These are phyloP conservation scores for Zelleria hepariella DNA, from an alignment of 2,888 invertebrate species.

Conservation along the genomic window DNA sequence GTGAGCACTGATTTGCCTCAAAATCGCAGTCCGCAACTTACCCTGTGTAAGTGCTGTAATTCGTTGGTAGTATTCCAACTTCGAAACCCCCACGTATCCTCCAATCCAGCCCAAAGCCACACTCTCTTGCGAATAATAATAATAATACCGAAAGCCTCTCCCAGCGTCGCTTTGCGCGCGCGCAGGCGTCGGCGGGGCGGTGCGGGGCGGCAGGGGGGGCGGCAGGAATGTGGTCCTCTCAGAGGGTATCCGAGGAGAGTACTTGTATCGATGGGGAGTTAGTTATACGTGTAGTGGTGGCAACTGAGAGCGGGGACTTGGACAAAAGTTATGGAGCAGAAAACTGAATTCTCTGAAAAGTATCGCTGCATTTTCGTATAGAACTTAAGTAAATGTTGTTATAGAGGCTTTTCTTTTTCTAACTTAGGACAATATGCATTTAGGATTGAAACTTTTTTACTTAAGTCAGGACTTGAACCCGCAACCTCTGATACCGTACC, in stretches of 20 bases:
- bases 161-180: not conserved
- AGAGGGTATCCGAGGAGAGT: slow-evolving; percentile 20
- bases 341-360: not conserved
- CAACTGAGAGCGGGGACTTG: not conserved
- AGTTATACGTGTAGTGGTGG: not conserved
- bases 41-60: too few species aligned
- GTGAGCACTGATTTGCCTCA: too few species aligned
- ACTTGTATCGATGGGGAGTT: not conserved
- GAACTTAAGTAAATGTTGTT: too few species aligned
- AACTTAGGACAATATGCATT: too few species aligned
- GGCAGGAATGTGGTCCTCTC: slow-evolving; percentile 63
- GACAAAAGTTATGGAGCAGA: not conserved
- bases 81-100: too few species aligned
- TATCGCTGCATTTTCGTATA: too few species aligned
- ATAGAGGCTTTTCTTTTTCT: too few species aligned
- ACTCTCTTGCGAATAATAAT: not conserved
- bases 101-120: not conserved
- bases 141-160: not conserved
- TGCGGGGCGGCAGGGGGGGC: slow-evolving; percentile 31
- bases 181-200: slow-evolving; percentile 19
- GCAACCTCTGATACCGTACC: too few species aligned
- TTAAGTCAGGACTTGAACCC: too few species aligned
- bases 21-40: too few species aligned
- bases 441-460: too few species aligned
- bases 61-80: too few species aligned